phyloP scores from a whole-genome alignment of 2,797 vertebrate species.

The Stomatorhinus walkeri region DNA sequence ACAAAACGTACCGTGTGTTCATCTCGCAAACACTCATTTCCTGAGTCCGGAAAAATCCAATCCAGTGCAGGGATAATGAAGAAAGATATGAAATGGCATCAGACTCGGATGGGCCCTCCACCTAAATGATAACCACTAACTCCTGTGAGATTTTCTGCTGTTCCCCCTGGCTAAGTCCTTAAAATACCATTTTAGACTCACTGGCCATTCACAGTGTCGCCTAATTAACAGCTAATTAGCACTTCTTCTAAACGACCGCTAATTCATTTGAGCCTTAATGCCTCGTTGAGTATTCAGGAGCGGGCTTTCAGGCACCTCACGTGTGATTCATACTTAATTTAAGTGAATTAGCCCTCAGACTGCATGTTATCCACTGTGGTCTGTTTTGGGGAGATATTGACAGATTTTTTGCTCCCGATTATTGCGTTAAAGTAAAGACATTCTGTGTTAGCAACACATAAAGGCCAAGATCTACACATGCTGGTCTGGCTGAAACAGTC shows the following conservation, averaged over 20 bases:
- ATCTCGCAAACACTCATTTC: neutral
- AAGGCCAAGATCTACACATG: neutral
- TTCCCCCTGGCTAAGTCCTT: slow-evolving; percentile 1
- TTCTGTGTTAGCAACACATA: neutral
- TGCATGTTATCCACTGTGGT: neutral
- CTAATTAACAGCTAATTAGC: slow-evolving; percentile 4
- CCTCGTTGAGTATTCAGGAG: slow-evolving; percentile 1
- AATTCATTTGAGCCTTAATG: slow-evolving; percentile 1
- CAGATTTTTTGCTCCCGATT: neutral
- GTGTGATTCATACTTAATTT: neutral
- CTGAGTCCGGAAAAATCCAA: neutral
- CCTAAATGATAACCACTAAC: neutral
- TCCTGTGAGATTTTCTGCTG: neutral
- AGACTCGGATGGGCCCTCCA: neutral
- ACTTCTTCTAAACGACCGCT: neutral
- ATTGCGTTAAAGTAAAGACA: neutral
- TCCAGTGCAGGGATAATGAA: neutral
- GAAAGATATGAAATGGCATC: neutral
- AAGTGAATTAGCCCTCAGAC: neutral
- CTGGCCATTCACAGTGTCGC: neutral
- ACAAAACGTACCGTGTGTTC: neutral
- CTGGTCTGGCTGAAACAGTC: neutral
- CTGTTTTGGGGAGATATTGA: neutral
- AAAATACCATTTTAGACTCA: neutral
- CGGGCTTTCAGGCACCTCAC: neutral